Percentiles rank a stretch among this genome's conserved stretches.
These are phyloP conservation scores for Triops longicaudatus DNA, from an alignment of 1,140 invertebrate species.

Conservation along the genomic window DNA sequence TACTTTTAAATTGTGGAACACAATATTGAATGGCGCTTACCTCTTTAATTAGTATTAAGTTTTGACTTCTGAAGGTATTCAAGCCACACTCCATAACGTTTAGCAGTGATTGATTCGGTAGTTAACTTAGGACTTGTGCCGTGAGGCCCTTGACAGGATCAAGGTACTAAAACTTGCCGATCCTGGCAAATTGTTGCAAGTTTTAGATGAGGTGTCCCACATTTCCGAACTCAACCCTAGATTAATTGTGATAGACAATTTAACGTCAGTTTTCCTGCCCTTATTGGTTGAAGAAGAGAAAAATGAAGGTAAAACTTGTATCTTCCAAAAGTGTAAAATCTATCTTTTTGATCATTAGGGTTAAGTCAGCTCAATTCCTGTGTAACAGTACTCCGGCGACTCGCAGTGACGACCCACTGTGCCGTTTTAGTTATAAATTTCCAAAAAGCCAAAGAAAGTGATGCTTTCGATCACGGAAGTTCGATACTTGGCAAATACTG, in stretches of 20 bases:
- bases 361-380: not conserved
- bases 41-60: no score
- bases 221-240: not conserved
- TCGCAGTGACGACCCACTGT: not conserved
- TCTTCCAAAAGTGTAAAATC: not conserved
- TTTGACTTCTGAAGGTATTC: no score
- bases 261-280: not conserved
- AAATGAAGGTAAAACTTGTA: not conserved
- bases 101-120: no score
- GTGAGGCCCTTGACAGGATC: not conserved
- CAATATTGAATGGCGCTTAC: no score
- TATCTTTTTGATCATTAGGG: not conserved
- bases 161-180: not conserved
- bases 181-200: not conserved
- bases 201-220: not conserved
- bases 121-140: not conserved
- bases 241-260: not conserved
- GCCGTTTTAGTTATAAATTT: not conserved
- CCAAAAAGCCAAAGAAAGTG: not conserved
- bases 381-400: not conserved
- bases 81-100: no score
- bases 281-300: not conserved
- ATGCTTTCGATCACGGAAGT: not conserved
- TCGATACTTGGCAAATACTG: not conserved
- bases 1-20: no score